phyloP scores from a whole-genome alignment of 2,888 invertebrate species.

The Sthenelais limicola region DNA sequence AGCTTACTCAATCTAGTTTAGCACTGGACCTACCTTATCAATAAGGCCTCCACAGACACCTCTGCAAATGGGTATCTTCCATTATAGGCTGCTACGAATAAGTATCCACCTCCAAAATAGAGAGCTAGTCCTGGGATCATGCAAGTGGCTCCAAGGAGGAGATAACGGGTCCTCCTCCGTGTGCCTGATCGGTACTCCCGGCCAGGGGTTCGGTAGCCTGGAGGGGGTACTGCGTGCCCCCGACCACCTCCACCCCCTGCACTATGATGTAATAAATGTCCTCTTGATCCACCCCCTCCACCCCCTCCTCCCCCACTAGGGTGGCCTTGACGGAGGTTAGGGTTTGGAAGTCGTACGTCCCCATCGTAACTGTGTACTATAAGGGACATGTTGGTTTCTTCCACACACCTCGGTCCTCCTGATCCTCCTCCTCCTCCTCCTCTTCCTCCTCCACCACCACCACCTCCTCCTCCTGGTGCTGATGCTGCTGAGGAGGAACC shows the following conservation, averaged over 20 bases:
- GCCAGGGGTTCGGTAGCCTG: neutral
- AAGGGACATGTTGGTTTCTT: constrained; percentile 34
- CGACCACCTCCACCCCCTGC: neutral
- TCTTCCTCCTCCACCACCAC: no score
- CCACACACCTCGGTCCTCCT: constrained; percentile 5
- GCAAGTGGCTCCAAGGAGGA: constrained; percentile 37
- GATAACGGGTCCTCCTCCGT: constrained; percentile 28
- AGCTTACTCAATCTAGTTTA: no score
- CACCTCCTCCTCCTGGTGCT: no score
- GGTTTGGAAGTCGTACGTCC: constrained; percentile 28
- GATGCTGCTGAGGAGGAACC: no score
- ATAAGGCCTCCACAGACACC: constrained; percentile 30
- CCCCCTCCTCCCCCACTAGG: neutral
- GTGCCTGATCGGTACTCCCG: constrained; percentile 15
- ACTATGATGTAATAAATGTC: no score
- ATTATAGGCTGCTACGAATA: constrained; percentile 41
- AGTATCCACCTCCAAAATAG: constrained; percentile 41
- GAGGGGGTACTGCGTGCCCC: neutral
- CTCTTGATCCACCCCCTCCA: neutral
- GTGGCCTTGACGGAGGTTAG: constrained; percentile 17
- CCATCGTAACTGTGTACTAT: constrained; percentile 32
- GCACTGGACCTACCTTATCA: constrained; percentile 35
- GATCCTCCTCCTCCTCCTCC: no score
- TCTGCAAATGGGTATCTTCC: constrained; percentile 35
- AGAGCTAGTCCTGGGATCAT: constrained; percentile 40